Evolutionary conservation across 2,797 vertebrate genomes (phyloP), one percentile per base, ranked within the genome.

Genomic region (Chloroceryle amazona): DNA sequence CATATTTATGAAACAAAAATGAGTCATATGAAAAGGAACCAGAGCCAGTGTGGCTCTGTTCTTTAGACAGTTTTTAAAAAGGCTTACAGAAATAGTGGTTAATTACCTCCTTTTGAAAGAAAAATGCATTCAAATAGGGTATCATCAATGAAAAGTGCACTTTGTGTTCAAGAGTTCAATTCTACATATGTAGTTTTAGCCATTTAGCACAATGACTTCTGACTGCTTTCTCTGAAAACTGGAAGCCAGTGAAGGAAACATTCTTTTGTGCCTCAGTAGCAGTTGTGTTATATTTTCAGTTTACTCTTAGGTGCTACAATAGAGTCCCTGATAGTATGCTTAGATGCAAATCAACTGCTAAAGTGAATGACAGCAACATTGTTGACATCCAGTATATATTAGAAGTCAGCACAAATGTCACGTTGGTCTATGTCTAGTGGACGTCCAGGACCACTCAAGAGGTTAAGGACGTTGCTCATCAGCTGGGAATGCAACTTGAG

Each of bases 381-480:
- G 88, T 89, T 96, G 89, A 88, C 86, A 90, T 73, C 65, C 88
- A 65, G 57, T 42, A 42, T 88, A 94, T 86, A 71, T 93, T 89
- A 65, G 86, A 96, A 93, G 86, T 70, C 83, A 83, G 49, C 83
- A 63, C 70, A 91, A 97, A 88, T 78, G 57, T 95, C 75, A 41
- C 7, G 49, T 90, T 95, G 76, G 54, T 84, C 66, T 90, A 5
- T 73, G 51, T 94, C 91, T 97, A 93, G 75, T 92, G 83, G 85
- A 91, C 31, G 16, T 94, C 90, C 95, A 93, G 49, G 55, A 93
- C 65, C 95, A 85, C 95, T 96, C 90, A 74, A 97, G 71, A 96
- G 83, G 71, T 92, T 96, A 97, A 97, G 93, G 96, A 97, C 49
- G 10, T 86, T 89, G 94, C 90, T 96, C 94, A 83, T 92, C 91